Percentiles rank a stretch among this genome's conserved stretches.
These are phyloP conservation scores for Helicolenus hilgendorfi DNA, from an alignment of 2,797 vertebrate species.

Conservation along the genomic window DNA sequence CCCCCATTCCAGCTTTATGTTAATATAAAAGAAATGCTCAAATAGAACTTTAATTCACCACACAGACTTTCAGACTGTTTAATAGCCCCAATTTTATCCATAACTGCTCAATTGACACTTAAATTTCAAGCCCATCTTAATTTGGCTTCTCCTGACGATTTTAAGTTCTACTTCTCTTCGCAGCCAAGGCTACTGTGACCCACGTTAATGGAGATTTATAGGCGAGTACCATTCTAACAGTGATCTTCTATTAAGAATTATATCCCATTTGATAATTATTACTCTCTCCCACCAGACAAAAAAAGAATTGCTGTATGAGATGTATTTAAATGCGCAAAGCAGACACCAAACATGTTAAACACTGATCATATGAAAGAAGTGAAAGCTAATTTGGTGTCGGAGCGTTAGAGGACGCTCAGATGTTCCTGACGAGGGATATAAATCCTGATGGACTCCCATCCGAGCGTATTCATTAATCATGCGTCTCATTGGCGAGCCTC, in stretches of 20 bases:
- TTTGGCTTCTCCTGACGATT: slow-evolving; percentile 77
- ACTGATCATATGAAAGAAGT: slow-evolving; percentile 43
- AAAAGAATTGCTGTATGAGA: slow-evolving; percentile 11
- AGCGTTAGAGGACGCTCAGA: slow-evolving; percentile 77
- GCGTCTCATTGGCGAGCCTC: slow-evolving; percentile 85
- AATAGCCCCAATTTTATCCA: slow-evolving; percentile 79
- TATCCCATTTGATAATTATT: slow-evolving; percentile 74
- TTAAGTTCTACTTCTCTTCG: slow-evolving; percentile 67
- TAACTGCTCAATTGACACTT: slow-evolving; percentile 87
- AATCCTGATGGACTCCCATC: slow-evolving; percentile 86
- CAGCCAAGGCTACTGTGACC: slow-evolving; percentile 70
- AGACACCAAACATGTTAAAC: slow-evolving; percentile 51
- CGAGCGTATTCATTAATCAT: slow-evolving; percentile 83
- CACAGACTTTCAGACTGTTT: slow-evolving; percentile 78
- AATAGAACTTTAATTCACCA: slow-evolving; percentile 83
- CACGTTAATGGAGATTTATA: slow-evolving; percentile 80
- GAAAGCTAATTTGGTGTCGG: slow-evolving; percentile 66
- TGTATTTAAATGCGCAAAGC: slow-evolving; percentile 40
- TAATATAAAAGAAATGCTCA: slow-evolving; percentile 85
- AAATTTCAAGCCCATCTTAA: slow-evolving; percentile 82
- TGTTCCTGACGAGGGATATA: slow-evolving; percentile 84
- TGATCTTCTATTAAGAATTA: slow-evolving; percentile 78
- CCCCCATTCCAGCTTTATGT: slow-evolving; percentile 84
- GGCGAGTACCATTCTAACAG: slow-evolving; percentile 60
- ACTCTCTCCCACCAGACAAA: slow-evolving; percentile 40